Base-by-base conservation (phyloP, 2,888 invertebrate genomes). In the Tuta absoluta region DNA sequence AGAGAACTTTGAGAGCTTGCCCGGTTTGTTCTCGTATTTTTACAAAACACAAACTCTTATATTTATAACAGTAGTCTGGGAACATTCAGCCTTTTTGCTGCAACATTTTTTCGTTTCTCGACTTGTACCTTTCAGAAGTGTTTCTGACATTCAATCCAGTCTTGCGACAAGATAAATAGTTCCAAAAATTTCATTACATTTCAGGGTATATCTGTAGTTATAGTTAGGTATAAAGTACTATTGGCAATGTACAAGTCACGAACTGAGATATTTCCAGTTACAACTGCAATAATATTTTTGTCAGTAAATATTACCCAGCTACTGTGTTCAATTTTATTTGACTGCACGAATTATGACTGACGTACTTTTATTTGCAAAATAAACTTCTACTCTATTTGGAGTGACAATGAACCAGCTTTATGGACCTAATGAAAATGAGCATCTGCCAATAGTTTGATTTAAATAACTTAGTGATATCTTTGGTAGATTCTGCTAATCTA, bases 11-110 rank as follows among this genome's bases (percentile, higher is more conserved):
- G 28, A 38, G 45, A 60, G 62, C 45, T 45, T 7, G 24, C 49
- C 24, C 11, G 33, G 33, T 38, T 62, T 62, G 62, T 53, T 56
- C 14, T 56, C 56, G 14, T 33, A 53, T 49, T 56, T 56, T 56
- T 33, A 24, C 33, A 33, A 28, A 19, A n/a, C 19, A 56, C 56
- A 33, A n/a, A 33, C 8, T 8, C 33, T 8, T 56, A 56, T 58
- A 59, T 19, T 38, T 59, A 38, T 38, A 37, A 2, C 24, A 56
- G 11, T 49, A 19, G 56, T 56, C 33, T 53, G 33, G 17, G 10
- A 33, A 56, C 33, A 24, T 23, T 24, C 24, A 12, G 23, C 14
- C 10, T 56, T 56, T 56, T 21, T 5, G 23, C 11, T 11, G 45
- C 17, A 45, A n/a, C 5, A 17, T n/a, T 3, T 45, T 45, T 41